phyloP scores from a whole-genome alignment of 2,113 vertebrate species.

The Sclerurus mexicanus region DNA sequence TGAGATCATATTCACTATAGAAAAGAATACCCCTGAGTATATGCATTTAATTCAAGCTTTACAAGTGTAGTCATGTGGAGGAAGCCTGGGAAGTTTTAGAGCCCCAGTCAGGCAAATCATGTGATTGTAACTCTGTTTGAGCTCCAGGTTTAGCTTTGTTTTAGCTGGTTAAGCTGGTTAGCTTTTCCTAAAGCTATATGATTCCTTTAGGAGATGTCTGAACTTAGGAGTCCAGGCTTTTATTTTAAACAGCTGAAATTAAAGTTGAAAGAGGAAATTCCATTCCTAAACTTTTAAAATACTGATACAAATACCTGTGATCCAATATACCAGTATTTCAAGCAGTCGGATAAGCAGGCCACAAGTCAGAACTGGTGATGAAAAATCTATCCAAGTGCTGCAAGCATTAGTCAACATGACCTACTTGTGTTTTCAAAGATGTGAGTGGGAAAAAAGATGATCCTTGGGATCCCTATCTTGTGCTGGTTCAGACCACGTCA shows the following conservation, averaged over 20 bases:
- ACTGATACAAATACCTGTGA: background rate
- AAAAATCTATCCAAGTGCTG: background rate
- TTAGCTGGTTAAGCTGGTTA: background rate
- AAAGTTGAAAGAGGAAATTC: background rate
- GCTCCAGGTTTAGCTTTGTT: background rate
- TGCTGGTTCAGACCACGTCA: background rate
- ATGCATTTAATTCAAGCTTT: background rate
- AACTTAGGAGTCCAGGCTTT: background rate
- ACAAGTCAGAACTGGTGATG: background rate
- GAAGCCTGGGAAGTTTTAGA: background rate
- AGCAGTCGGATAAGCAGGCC: background rate
- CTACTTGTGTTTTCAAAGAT: background rate
- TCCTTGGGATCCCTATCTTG: background rate
- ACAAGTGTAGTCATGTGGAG: background rate
- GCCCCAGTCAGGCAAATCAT: background rate
- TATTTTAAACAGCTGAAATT: background rate
- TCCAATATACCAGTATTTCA: background rate
- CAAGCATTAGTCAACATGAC: background rate
- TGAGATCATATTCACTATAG: background rate
- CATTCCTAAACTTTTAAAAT: background rate
- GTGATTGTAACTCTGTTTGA: background rate
- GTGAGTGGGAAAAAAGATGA: fast-evolving
- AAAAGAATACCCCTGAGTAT: background rate
- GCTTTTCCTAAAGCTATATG: background rate
- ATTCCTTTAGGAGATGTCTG: background rate